A percentile compares a stretch with the other conserved stretches of the same genome.
Conservation (phyloP, 2,888 invertebrate species). For the Stomorhina lunata region DNA sequence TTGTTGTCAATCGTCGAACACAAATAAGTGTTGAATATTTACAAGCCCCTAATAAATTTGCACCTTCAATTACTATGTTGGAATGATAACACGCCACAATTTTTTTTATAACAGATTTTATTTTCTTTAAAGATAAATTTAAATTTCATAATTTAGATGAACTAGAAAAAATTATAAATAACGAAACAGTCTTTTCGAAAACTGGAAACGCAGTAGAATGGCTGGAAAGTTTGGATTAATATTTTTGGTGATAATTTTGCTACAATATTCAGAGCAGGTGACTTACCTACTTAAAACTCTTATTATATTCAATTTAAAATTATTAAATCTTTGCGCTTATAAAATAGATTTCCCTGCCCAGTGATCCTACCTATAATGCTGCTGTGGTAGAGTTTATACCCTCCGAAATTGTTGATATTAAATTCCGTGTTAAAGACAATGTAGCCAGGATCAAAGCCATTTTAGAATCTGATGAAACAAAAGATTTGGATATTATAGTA, state of each 20-base stretch:
- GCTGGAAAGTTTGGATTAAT: not conserved
- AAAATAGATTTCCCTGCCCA: conserved; percentile 77
- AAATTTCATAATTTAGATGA: not conserved
- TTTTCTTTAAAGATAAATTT: not conserved
- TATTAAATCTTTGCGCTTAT: conserved; percentile 9
- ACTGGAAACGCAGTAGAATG: not conserved
- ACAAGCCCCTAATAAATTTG: not conserved
- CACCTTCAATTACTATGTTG: not conserved
- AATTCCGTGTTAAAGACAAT: conserved; percentile 63
- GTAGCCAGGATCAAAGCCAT: conserved; percentile 69
- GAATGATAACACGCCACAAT: conserved; percentile 1
- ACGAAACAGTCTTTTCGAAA: not conserved
- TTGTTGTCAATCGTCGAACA: not conserved
- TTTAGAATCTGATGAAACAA: conserved; percentile 70
- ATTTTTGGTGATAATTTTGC: too few species aligned
- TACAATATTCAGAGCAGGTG: conserved; percentile 44
- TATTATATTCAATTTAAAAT: not conserved
- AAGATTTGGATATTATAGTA: conserved; percentile 85
- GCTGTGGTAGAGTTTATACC: conserved; percentile 84
- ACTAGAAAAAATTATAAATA: not conserved
- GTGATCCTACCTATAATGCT: conserved; percentile 82
- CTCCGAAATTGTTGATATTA: conserved; percentile 68
- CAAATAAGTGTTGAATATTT: not conserved
- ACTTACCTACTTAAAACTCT: not conserved
- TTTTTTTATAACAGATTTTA: not conserved